Conservation (phyloP, 2,888 invertebrate genomes). For the Lepetodrilus schrolli region DNA sequence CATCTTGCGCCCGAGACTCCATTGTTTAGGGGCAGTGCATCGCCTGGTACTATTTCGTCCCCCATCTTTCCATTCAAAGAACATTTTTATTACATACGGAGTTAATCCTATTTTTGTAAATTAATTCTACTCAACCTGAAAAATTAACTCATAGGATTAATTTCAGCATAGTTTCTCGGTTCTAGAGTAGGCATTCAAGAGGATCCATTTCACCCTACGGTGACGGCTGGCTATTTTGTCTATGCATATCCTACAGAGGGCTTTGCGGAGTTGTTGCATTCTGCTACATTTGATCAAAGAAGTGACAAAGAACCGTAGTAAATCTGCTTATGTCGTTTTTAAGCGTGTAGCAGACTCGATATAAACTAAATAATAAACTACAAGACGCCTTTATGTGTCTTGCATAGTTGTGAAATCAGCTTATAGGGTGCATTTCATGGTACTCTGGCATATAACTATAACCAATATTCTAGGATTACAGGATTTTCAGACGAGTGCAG, state of each 20-base stretch:
- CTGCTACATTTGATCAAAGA: no score
- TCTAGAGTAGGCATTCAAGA: not conserved
- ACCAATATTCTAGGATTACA: no score
- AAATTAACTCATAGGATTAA: conserved; percentile 26
- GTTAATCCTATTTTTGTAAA: conserved; percentile 26
- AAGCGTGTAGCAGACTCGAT: no score
- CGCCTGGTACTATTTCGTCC: conserved; percentile 2
- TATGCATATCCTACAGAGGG: not conserved
- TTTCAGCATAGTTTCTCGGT: conserved; percentile 3
- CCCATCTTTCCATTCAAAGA: conserved; percentile 4
- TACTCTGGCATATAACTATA: no score
- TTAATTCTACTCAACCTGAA: conserved; percentile 22
- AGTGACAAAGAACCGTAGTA: no score
- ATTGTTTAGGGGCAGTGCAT: not conserved
- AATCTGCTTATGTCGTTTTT: no score
- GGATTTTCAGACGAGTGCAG: no score
- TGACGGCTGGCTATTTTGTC: not conserved
- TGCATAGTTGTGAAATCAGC: no score
- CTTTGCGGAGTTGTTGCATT: no score
- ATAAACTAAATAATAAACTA: no score
- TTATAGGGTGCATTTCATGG: no score
- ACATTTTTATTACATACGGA: conserved; percentile 15
- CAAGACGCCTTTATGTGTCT: no score
- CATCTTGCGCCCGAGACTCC: not conserved
- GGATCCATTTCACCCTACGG: conserved; percentile 9